Evolutionary conservation across 2,888 invertebrate species (phyloP), one percentile per base, ranked within the genome.

Genomic region (Empis stercorea): DNA sequence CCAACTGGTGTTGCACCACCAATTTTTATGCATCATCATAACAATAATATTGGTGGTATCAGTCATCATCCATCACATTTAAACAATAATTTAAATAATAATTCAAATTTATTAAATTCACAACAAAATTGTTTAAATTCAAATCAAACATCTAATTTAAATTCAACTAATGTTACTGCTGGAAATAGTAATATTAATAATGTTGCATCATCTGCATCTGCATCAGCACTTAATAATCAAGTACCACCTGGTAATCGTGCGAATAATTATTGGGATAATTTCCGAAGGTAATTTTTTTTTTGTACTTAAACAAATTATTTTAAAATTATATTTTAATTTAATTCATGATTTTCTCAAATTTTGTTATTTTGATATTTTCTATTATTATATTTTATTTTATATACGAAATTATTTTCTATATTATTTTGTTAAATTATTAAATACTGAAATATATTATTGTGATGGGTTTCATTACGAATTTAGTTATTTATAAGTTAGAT

Each of bases 221-320:
- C 57, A 15, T 47, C 54, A 42, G 64, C 84, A 1, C 73, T 91
- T 40, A 91, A 91, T 68, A 91, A 91, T 67, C 88, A 91, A 72
- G 89, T 91, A 46, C 84, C 88, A 36, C 91, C 91, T 32, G 89
- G 91, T 27, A 88, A 87, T 68, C 74, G 91, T 54, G 88, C 89
- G 47, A 92, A 92, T 68, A 92, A 92, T 71, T 92, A 91, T 69
- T 91, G 88, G 88, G 91, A 92, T 65, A 91, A 92, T 71, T 91
- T 92, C 67, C 74, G 88, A 72, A 89, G 89, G 88, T 87, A 80
- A 76, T 59, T 58, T 48, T 34, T 34, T n/a, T n/a, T n/a, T n/a
- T n/a, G n/a, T n/a, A 2, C 30, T 36, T 41, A 37, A 32, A 42
- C 39, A 27, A 37, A 40, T 34, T n/a, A 4, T n/a, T 34, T n/a